Base-by-base conservation (phyloP, 2,113 vertebrate genomes). In the Mus pahari region DNA sequence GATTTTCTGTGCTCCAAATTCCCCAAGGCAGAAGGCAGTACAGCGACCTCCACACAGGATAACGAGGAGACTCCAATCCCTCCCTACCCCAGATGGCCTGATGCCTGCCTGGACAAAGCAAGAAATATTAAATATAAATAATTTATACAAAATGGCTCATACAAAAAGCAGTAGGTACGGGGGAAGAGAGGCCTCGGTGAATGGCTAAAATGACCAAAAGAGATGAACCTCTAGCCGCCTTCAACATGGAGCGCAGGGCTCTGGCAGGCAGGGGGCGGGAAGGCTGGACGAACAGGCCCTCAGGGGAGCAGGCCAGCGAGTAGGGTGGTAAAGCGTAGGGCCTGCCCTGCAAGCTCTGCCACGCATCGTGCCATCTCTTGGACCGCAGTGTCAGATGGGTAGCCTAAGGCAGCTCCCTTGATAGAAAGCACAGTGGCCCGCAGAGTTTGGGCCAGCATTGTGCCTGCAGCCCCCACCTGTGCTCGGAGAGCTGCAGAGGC, bases 341-440 rank as follows among this genome's bases (percentile, higher is more conserved):
- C 99, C 77, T 98, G 99, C 86, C 99, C 99, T 48, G 99, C 99
- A 77, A 99, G 98, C 95, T 99, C 99, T 0, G 98, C 98, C 36
- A 99, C 99, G 1, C 99, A 98, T 88, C 99, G 98, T 7, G 98
- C 98, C 99, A 99, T 99, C 97, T 99, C 99, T 96, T 98, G 99
- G 7, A 98, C 98, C 1, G 99, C 99, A 0, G 99, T 97, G 28
- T 98, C 97, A 0, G 99, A 99, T 0, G 99, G 99, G 98, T 99
- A 99, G 97, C 98, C 99, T 87, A 99, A 98, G 45, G 99, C 99
- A 0, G 99, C 99, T 0, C 98, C 99, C 97, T 99, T 99, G 86
- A 99, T 99, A 8, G 99, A 99, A 78, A 99, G 98, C 3, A 99
- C 99, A 0, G 99, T 99, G 31, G 99, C 98, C 95, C 99, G 99